These are phyloP conservation scores for Opisthograptis luteolata DNA, from an alignment of 2,888 invertebrate species.

Conservation along the genomic window DNA sequence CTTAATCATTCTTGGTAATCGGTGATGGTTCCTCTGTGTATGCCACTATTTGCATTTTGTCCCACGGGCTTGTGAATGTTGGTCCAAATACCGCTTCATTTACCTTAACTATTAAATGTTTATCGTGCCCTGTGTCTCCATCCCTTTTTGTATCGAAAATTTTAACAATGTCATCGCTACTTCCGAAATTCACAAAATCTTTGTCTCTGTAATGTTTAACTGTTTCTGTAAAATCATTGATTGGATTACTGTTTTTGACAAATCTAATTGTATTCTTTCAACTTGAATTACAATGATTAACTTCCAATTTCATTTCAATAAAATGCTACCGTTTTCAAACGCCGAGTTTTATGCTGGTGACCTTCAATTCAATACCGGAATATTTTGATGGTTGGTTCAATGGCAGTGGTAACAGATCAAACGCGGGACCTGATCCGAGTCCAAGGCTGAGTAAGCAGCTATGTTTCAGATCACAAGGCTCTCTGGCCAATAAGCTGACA, in stretches of 20 bases:
- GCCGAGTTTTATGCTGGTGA: conserved; percentile 1
- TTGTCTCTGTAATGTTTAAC: background rate
- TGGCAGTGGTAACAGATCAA: conserved; percentile 71
- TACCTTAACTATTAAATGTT: conserved; percentile 35
- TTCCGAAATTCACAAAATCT: background rate
- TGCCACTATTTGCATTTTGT: conserved; percentile 67
- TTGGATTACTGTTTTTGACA: background rate
- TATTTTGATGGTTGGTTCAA: conserved; percentile 5
- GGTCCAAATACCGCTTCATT: conserved; percentile 45
- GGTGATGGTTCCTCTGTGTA: conserved; percentile 76
- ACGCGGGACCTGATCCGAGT: conserved; percentile 82
- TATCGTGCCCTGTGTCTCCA: conserved; percentile 1
- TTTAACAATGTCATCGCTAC: background rate
- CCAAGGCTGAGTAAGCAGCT: conserved; percentile 86
- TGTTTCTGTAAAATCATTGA: background rate
- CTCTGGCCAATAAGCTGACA: conserved; percentile 94
- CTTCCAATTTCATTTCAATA: background rate
- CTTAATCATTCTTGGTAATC: conserved; percentile 84
- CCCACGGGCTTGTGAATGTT: conserved; percentile 57
- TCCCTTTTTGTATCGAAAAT: conserved; percentile 2
- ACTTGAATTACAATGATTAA: background rate
- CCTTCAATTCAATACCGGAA: background rate
- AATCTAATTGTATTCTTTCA: no score
- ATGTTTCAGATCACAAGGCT: conserved; percentile 93
- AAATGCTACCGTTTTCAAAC: background rate